These are phyloP conservation scores for Meleagris gallopavo DNA, from an alignment of 2,113 vertebrate species.

Conservation along the genomic window DNA sequence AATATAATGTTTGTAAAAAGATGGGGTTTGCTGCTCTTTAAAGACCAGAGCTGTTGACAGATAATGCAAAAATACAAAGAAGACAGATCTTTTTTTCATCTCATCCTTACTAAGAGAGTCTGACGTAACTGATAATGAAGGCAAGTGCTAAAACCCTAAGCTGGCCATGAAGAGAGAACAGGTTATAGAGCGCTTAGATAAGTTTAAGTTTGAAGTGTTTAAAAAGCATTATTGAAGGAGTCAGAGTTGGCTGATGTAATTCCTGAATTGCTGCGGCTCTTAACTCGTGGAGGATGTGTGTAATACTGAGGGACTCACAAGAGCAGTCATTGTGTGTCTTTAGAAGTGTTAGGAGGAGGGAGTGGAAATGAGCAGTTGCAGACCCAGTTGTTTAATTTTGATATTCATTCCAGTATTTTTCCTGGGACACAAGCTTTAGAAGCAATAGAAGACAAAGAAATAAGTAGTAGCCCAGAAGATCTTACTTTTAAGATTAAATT, in stretches of 20 bases:
- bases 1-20: neutral
- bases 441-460: neutral
- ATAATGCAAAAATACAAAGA: neutral
- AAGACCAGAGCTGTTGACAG: neutral
- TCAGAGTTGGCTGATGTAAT: constrained; percentile 25
- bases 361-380: neutral
- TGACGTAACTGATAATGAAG: neutral
- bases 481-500: neutral
- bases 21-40: neutral
- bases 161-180: neutral
- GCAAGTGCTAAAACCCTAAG: neutral
- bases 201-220: neutral
- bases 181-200: neutral
- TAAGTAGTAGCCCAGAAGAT: neutral
- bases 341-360: neutral
- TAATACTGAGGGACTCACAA: neutral
- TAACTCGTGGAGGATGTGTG: neutral
- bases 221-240: neutral
- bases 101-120: neutral
- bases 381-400: neutral
- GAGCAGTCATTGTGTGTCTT: neutral
- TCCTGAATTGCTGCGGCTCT: neutral
- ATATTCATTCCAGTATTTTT: neutral
- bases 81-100: neutral
- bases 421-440: neutral